phyloP scores from a whole-genome alignment of 2,113 vertebrate species.

The Erinaceus europaeus region DNA sequence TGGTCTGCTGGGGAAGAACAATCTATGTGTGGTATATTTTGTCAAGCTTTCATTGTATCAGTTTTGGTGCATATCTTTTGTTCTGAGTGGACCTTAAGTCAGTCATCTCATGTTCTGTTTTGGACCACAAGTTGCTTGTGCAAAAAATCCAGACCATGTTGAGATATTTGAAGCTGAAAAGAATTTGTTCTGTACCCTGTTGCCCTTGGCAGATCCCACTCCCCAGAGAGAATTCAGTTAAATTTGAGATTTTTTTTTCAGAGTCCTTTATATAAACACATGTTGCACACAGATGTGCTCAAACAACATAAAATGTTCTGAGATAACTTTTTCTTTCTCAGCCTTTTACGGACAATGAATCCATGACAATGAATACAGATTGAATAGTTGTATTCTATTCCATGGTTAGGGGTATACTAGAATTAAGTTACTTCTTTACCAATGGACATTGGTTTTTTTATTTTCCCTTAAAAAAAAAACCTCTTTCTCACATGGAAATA shows the following conservation, averaged over 20 bases:
- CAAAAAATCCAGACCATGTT: no score
- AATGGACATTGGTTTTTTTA: not conserved
- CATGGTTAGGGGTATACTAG: not conserved
- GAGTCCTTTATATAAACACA: not conserved
- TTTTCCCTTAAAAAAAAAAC: no score
- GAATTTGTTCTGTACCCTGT: not conserved
- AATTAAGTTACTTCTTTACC: not conserved
- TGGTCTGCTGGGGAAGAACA: no score
- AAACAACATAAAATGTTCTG: not conserved
- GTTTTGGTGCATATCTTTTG: no score
- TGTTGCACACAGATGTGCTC: not conserved
- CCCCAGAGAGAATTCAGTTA: not conserved
- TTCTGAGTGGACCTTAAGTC: no score
- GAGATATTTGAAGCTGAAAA: no score
- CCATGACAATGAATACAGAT: not conserved
- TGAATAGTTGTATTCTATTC: not conserved
- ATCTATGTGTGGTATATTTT: no score
- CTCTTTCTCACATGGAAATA: no score
- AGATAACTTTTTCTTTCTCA: not conserved
- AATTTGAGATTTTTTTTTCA: not conserved
- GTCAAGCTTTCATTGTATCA: no score
- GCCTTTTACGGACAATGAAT: not conserved
- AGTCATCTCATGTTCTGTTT: no score
- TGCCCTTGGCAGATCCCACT: not conserved
- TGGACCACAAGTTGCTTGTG: no score